phyloP scores from a whole-genome alignment of 2,888 invertebrate species.

The Acholoe squamosa region DNA sequence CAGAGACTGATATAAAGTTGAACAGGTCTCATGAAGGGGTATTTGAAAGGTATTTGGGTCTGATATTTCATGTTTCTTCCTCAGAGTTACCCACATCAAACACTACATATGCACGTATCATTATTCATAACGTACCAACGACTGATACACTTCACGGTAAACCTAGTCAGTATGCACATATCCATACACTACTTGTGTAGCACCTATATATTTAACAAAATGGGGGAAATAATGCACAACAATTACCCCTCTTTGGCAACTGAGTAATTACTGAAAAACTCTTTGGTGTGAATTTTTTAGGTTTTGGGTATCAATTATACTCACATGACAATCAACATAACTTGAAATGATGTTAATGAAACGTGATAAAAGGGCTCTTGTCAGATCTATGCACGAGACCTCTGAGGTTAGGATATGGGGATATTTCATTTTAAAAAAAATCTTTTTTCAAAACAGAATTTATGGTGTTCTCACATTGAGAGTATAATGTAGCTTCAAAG shows the following conservation, averaged over 20 bases:
- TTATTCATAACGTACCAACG: not conserved
- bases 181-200: not conserved
- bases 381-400: too few species aligned
- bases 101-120: not conserved
- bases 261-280: not conserved
- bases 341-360: not conserved
- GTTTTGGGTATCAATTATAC: not conserved
- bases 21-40: too few species aligned
- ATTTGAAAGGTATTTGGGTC: too few species aligned
- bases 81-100: too few species aligned
- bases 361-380: too few species aligned
- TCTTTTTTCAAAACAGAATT: too few species aligned
- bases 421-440: too few species aligned
- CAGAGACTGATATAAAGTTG: too few species aligned
- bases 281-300: not conserved
- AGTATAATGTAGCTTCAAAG: too few species aligned
- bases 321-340: not conserved
- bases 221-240: not conserved
- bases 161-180: not conserved
- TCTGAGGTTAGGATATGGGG: too few species aligned
- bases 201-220: not conserved
- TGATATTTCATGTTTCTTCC: too few species aligned
- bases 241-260: constrained; percentile 5
- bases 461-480: too few species aligned
- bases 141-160: not conserved